Evolutionary conservation across 2,888 invertebrate genomes (phyloP).

Genomic region (Brachypalpus laphriformis): DNA sequence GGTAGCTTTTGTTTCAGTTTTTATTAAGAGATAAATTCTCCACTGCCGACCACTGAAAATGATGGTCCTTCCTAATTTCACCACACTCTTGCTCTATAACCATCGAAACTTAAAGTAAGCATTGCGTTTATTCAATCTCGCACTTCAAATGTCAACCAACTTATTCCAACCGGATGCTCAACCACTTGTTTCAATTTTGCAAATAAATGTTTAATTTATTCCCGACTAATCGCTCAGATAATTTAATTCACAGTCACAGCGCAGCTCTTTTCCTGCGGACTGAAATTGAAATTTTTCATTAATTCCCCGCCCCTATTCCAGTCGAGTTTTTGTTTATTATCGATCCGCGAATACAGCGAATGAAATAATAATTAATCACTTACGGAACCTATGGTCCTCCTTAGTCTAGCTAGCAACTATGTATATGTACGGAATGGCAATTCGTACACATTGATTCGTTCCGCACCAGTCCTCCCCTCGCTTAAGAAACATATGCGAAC

Average conservation of each 20-base stretch:
- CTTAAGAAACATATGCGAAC: conserved; percentile 57
- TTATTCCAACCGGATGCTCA: neutral
- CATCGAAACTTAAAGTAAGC: neutral
- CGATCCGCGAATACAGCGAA: conserved; percentile 42
- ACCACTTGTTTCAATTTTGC: conserved; percentile 39
- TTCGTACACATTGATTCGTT: conserved; percentile 13
- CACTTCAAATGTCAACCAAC: neutral
- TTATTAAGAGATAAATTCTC: no score
- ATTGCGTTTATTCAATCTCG: neutral
- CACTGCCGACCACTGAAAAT: neutral
- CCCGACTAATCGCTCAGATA: conserved; percentile 14
- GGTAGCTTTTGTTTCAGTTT: no score
- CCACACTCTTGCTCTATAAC: neutral
- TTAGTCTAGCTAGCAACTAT: conserved; percentile 10
- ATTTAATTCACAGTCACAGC: conserved; percentile 1
- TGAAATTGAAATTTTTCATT: conserved; percentile 19
- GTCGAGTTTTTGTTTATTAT: conserved; percentile 43
- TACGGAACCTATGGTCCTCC: conserved; percentile 11
- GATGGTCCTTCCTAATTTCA: neutral
- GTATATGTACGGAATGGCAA: neutral
- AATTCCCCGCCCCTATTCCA: neutral
- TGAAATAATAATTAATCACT: conserved; percentile 63
- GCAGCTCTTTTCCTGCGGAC: neutral
- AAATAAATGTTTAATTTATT: conserved; percentile 27
- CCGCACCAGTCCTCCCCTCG: neutral